These are phyloP conservation scores for Drosophila truncata DNA, from an alignment of 1,140 invertebrate genomes.

Conservation along the genomic window DNA sequence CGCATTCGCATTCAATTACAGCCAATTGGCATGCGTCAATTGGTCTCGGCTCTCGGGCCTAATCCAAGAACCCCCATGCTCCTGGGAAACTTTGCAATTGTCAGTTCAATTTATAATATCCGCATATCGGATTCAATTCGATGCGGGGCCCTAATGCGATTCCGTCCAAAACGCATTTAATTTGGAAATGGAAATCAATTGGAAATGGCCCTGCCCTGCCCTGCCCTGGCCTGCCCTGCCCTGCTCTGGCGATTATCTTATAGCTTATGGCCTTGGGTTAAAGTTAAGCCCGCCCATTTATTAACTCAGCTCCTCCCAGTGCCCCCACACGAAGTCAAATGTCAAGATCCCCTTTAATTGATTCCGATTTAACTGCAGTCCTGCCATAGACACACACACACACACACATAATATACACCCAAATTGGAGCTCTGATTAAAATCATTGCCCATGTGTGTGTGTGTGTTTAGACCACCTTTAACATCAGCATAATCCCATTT, in stretches of 20 bases:
- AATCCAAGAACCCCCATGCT: background rate
- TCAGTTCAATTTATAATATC: constrained; percentile 29
- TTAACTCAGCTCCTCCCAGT: background rate
- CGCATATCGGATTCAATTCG: constrained; percentile 24
- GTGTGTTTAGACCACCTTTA: background rate
- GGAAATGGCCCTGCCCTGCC: constrained; percentile 4
- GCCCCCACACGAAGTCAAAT: background rate
- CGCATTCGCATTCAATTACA: constrained; percentile 38
- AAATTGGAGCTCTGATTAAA: background rate
- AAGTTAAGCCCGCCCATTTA: constrained; percentile 9
- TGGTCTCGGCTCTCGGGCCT: constrained; percentile 8
- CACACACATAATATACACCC: too few species aligned
- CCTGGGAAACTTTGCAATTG: constrained; percentile 22
- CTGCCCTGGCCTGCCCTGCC: too few species aligned
- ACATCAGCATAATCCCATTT: constrained; percentile 3
- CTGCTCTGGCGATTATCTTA: constrained; percentile 9
- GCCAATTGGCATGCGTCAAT: constrained; percentile 44
- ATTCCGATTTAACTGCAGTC: constrained; percentile 6
- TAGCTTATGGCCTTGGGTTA: constrained; percentile 10
- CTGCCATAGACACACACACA: background rate
- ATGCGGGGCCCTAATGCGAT: constrained; percentile 16
- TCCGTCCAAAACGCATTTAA: constrained; percentile 14
- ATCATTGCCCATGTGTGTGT: background rate
- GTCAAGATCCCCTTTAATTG: constrained; percentile 24
- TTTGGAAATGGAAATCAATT: constrained; percentile 32